These are phyloP conservation scores for Dolichomitus sp. DNA, from an alignment of 2,888 invertebrate species.

Conservation along the genomic window DNA sequence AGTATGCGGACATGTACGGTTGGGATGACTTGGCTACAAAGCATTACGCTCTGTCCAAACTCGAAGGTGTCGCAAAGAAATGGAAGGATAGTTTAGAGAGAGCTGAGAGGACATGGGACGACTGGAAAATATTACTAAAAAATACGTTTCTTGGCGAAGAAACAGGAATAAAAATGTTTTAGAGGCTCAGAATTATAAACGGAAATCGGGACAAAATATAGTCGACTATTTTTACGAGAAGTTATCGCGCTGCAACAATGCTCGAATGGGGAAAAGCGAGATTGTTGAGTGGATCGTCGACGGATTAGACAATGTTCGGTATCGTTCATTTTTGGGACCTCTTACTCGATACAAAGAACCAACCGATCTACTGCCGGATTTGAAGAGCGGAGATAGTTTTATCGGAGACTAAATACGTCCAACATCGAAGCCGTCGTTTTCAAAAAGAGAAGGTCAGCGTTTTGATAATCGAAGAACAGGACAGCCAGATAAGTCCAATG, in stretches of 20 bases:
- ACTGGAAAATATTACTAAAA: slow-evolving; percentile 22
- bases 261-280: background rate
- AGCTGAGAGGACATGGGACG: slow-evolving; percentile 34
- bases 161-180: too few species aligned
- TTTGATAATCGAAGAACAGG: slow-evolving; percentile 43
- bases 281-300: slow-evolving; percentile 49
- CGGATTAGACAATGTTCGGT: slow-evolving; percentile 61
- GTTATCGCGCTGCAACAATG: background rate
- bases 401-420: slow-evolving; percentile 1
- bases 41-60: slow-evolving; percentile 57
- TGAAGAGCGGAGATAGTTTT: slow-evolving; percentile 63
- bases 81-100: slow-evolving; percentile 70
- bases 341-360: slow-evolving; percentile 65
- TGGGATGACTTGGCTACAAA: slow-evolving; percentile 63
- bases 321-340: slow-evolving; percentile 68
- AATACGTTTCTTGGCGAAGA: background rate
- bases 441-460: slow-evolving; percentile 21
- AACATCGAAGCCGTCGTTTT: slow-evolving; percentile 1
- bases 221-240: background rate
- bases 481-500: slow-evolving; percentile 44
- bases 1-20: slow-evolving; percentile 37
- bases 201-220: too few species aligned
- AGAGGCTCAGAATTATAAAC: too few species aligned
- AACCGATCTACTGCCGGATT: slow-evolving; percentile 63
- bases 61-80: slow-evolving; percentile 68